Percentiles rank a stretch among this genome's conserved stretches.
Evolutionary conservation across 2,888 invertebrate genomes (phyloP).

Genomic region (Cetonia aurata): DNA sequence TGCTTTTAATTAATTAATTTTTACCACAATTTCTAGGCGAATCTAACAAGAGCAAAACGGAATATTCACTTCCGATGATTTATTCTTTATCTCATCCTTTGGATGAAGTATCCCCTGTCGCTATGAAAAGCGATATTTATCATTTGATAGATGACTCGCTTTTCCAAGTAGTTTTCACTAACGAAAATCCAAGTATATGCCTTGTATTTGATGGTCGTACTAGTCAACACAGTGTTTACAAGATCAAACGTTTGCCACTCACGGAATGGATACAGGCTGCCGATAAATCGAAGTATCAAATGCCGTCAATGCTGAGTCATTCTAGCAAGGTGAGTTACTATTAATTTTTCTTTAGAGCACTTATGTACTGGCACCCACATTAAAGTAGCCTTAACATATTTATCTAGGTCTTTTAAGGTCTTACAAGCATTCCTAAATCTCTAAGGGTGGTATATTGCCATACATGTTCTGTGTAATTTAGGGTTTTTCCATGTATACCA

Average conservation of each 20-base stretch:
- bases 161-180: constrained; percentile 79
- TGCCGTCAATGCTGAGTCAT: constrained; percentile 53
- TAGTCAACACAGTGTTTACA: constrained; percentile 86
- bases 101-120: constrained; percentile 90
- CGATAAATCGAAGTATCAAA: constrained; percentile 55
- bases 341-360: no score
- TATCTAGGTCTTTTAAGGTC: no score
- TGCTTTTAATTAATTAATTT: no score
- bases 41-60: constrained; percentile 56
- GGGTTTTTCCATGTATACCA: no score
- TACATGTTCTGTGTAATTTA: no score
- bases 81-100: constrained; percentile 91
- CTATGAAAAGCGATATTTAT: constrained; percentile 73
- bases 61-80: constrained; percentile 77
- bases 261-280: constrained; percentile 72
- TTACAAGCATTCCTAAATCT: no score
- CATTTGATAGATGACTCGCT: constrained; percentile 76
- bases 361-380: no score
- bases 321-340: constrained; percentile 55
- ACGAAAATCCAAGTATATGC: constrained; percentile 83
- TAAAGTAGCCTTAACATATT: no score
- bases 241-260: constrained; percentile 78
- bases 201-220: constrained; percentile 83
- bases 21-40: constrained; percentile 17
- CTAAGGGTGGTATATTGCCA: no score